A percentile compares a stretch with the other conserved stretches of the same genome.
phyloP scores from a whole-genome alignment of 1,140 invertebrate genomes.

The Carposina sasakii region DNA sequence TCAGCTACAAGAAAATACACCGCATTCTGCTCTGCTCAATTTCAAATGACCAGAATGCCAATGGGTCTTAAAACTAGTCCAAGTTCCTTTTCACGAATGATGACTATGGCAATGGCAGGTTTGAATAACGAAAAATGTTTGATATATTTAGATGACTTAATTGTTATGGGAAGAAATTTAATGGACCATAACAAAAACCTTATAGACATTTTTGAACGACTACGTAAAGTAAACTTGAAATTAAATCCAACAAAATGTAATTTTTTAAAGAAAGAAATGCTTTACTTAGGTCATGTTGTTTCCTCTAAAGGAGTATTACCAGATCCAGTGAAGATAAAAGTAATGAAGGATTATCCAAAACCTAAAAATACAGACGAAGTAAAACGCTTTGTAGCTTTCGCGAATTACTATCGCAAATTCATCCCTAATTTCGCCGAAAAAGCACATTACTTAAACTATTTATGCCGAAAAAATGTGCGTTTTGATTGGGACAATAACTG shows the following conservation, averaged over 20 bases:
- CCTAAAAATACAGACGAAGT: slow-evolving; percentile 51
- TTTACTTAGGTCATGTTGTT: slow-evolving; percentile 59
- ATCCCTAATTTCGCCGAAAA: slow-evolving; percentile 46
- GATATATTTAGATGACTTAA: slow-evolving; percentile 57
- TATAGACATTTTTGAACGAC: slow-evolving; percentile 27
- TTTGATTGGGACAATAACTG: slow-evolving; percentile 27
- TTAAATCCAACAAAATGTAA: slow-evolving; percentile 43
- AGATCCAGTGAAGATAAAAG: slow-evolving; percentile 52
- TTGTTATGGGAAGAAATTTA: slow-evolving; percentile 44
- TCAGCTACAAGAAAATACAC: slow-evolving; percentile 49
- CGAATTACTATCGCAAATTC: slow-evolving; percentile 58
- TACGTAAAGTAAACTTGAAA: slow-evolving; percentile 49
- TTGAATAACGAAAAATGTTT: slow-evolving; percentile 33
- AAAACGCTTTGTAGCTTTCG: slow-evolving; percentile 59
- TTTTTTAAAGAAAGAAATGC: slow-evolving; percentile 53
- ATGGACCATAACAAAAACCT: slow-evolving; percentile 47
- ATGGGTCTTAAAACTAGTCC: slow-evolving; percentile 51
- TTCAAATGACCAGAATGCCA: slow-evolving; percentile 46
- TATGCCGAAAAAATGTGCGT: slow-evolving; percentile 41
- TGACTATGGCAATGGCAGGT: slow-evolving; percentile 45
- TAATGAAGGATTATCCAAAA: slow-evolving; percentile 44
- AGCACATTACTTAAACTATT: slow-evolving; percentile 33
- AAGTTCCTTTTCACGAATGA: slow-evolving; percentile 33
- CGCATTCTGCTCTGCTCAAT: slow-evolving; percentile 52
- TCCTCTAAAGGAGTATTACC: slow-evolving; percentile 51